These are phyloP conservation scores for Onychostoma macrolepis DNA, from an alignment of 2,113 vertebrate genomes.

Conservation along the genomic window DNA sequence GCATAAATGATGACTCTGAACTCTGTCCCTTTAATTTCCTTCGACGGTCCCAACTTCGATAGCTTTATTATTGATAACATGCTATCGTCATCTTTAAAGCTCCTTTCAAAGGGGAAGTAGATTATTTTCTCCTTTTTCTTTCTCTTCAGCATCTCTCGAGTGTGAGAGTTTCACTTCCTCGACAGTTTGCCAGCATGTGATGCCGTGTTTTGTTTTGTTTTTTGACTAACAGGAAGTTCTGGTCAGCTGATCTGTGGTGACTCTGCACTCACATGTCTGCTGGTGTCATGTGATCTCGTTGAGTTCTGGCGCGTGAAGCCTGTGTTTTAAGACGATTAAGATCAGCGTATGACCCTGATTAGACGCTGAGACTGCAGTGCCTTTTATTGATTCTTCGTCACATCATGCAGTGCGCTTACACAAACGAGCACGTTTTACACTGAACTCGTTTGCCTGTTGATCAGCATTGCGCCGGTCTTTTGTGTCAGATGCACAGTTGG, in stretches of 20 bases:
- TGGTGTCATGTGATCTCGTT: constrained; percentile 74
- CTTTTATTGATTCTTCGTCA: background rate
- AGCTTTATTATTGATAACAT: constrained; percentile 26
- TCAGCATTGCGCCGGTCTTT: too few species aligned
- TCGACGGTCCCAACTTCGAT: background rate
- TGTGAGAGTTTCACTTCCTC: constrained; percentile 68
- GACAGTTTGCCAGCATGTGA: constrained; percentile 4
- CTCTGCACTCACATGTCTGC: constrained; percentile 57
- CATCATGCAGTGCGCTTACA: background rate
- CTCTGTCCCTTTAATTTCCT: background rate
- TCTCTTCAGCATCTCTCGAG: constrained; percentile 49
- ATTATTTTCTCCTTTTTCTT: constrained; percentile 55
- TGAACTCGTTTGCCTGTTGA: background rate
- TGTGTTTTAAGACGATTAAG: constrained; percentile 15
- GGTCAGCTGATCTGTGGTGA: constrained; percentile 47
- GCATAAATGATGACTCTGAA: background rate
- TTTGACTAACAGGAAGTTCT: constrained; percentile 45
- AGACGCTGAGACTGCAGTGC: background rate
- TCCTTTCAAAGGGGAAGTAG: constrained; percentile 4
- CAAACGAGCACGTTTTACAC: too few species aligned
- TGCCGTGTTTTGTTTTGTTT: constrained; percentile 18
- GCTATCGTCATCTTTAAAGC: constrained; percentile 62
- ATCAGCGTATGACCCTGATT: background rate
- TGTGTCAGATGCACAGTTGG: background rate
- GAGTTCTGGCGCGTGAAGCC: background rate